Evolutionary conservation across 1,140 invertebrate genomes (phyloP), one percentile per base, ranked within the genome.

Genomic region (Epicauta chinensis): DNA sequence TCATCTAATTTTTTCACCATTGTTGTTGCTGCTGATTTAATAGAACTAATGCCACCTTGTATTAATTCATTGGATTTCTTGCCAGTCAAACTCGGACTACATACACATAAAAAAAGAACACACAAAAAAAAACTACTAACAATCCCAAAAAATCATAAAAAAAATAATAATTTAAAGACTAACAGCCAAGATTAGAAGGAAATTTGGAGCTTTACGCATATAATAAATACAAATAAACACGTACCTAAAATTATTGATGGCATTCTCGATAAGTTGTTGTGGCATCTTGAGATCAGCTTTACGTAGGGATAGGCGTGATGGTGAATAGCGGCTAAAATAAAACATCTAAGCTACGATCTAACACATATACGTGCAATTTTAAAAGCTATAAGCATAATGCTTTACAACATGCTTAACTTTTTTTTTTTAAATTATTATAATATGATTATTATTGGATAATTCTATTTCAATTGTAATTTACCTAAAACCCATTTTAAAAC

Each of bases 1-100:
- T 94, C 91, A 64, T 92, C 91, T 51, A 94, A 84, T 67, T 94
- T 95, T 60, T 90, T 91, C 10, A 82, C 88, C 47, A 93, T 81
- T 32, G 84, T 86, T 13, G 80, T 91, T 2, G 91, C 89, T 0
- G 90, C 91, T 23, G 84, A 88, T 69, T 91, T 91, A 12, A 92
- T 75, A 63, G 86, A 90, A 64, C 85, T 91, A 13, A 92, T 73
- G 29, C 88, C 87, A 14, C 88, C 89, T 68, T 91, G 84, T 31
- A 93, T 80, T 31, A 92, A 73, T 71, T 94, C 90, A 66, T 89
- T 90, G 0, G 89, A 91, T 65, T 92, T 92, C 70, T 90, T 91
- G 17, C 86, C 82, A 15, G 87, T 87, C 68, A 91, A 78, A 72
- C 85, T 83, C 11, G 87, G 82, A 72, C 88, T 91, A 73, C 39